Conservation (phyloP, 2,888 invertebrate species). For the Lepetodrilus schrolli region DNA sequence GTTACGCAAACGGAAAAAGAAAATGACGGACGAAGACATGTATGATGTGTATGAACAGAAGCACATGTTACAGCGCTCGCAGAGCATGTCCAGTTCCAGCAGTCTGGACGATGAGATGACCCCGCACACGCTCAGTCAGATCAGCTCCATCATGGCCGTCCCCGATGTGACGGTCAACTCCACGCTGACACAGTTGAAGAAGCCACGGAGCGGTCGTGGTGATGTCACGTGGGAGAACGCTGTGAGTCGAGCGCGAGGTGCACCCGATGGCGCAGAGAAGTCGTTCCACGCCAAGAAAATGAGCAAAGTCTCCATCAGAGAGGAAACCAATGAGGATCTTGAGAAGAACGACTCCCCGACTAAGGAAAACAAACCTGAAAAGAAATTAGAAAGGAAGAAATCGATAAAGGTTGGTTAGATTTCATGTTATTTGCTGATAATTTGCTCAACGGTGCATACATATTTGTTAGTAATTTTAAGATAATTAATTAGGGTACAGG, state of each 20-base stretch:
- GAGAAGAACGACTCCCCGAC: conserved; percentile 11
- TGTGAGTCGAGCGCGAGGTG: conserved; percentile 64
- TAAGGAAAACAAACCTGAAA: conserved; percentile 30
- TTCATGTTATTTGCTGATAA: neutral
- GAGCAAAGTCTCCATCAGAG: conserved; percentile 32
- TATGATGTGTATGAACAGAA: conserved; percentile 34
- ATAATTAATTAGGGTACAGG: too few relatives aligned
- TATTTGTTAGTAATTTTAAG: neutral
- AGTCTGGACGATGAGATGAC: conserved; percentile 41
- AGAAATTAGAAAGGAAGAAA: conserved; percentile 53
- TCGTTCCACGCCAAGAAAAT: conserved; percentile 49
- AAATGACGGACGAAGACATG: conserved; percentile 15
- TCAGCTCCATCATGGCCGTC: conserved; percentile 63
- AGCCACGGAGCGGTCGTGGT: conserved; percentile 37
- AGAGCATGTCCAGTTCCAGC: conserved; percentile 6
- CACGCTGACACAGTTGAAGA: conserved; percentile 37
- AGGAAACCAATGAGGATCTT: conserved; percentile 18
- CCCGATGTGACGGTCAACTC: conserved; percentile 55
- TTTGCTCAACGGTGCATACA: neutral
- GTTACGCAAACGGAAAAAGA: conserved; percentile 42
- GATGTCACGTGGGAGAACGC: conserved; percentile 68
- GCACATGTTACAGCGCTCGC: conserved; percentile 11
- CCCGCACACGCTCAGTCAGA: conserved; percentile 64
- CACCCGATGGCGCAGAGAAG: conserved; percentile 69
- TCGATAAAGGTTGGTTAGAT: conserved; percentile 59